Percentiles rank a stretch among this genome's conserved stretches.
Evolutionary conservation across 2,888 invertebrate species (phyloP).

Genomic region (Plagodis dolabraria): DNA sequence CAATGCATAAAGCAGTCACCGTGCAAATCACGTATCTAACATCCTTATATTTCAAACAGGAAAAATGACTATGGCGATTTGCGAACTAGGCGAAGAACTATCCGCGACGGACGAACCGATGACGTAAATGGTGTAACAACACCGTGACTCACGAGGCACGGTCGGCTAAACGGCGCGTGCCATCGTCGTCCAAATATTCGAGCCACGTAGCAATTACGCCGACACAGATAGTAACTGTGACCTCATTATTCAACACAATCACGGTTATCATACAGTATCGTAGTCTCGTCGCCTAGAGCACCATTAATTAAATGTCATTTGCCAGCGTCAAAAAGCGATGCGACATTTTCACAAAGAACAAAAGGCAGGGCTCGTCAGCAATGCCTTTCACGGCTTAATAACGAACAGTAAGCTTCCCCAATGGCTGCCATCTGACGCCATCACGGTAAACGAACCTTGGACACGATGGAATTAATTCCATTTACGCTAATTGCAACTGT

Average conservation of each 20-base stretch:
- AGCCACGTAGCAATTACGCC: conserved; percentile 13
- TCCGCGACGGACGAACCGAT: conserved; percentile 31
- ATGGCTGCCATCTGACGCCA: conserved; percentile 48
- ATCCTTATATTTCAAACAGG: conserved; percentile 50
- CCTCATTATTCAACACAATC: conserved; percentile 29
- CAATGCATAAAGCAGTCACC: conserved; percentile 18
- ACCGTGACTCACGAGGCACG: conserved; percentile 36
- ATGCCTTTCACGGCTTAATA: conserved; percentile 55
- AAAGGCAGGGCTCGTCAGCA: conserved; percentile 46
- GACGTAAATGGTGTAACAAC: conserved; percentile 33
- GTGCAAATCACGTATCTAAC: conserved; percentile 51
- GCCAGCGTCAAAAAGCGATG: conserved; percentile 21
- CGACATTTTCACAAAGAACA: conserved; percentile 50
- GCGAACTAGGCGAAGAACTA: conserved; percentile 30
- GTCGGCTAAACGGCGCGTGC: conserved; percentile 28
- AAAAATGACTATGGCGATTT: conserved; percentile 33
- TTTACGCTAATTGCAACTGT: conserved; percentile 59
- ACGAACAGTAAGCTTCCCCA: conserved; percentile 47
- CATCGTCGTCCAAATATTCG: conserved; percentile 13
- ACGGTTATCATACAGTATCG: conserved; percentile 29
- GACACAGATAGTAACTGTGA: conserved; percentile 26
- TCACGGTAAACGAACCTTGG: conserved; percentile 46
- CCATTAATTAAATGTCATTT: conserved; percentile 48
- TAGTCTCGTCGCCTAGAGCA: conserved; percentile 20
- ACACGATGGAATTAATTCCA: conserved; percentile 50